These are phyloP conservation scores for Elachura formosa DNA, from an alignment of 2,113 vertebrate species.

Conservation along the genomic window DNA sequence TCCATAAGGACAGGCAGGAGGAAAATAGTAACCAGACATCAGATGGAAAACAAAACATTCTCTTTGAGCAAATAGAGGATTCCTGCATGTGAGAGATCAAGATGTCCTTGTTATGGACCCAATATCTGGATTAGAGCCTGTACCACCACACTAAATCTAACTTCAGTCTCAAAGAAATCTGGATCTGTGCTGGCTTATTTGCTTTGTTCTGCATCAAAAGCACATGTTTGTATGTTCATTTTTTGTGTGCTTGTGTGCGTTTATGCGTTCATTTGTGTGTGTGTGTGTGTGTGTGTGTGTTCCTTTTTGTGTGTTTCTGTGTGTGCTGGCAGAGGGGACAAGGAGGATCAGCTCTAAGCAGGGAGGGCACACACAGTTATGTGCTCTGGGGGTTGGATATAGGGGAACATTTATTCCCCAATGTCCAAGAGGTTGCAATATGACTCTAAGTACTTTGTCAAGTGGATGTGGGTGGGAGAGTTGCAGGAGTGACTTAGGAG, in stretches of 20 bases:
- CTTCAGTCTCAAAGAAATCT: neutral
- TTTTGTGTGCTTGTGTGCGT: neutral
- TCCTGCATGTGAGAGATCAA: neutral
- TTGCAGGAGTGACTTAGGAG: neutral
- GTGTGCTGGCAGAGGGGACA: neutral
- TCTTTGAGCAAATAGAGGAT: neutral
- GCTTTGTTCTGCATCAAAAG: neutral
- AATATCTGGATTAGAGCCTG: neutral
- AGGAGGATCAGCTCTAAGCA: neutral
- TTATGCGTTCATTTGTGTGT: no score
- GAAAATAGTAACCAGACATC: neutral
- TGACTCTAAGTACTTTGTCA: neutral
- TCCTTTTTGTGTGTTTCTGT: neutral
- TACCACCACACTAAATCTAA: neutral
- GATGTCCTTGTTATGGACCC: neutral
- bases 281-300: no score
- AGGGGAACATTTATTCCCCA: neutral
- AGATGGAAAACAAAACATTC: neutral
- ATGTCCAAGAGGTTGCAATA: rapidly evolving
- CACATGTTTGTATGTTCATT: no score
- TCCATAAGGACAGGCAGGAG: neutral
- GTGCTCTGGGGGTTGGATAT: rapidly evolving
- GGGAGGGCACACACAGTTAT: neutral
- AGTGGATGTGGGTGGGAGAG: neutral
- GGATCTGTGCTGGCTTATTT: neutral